Conservation (phyloP, 92 coral and sea anemone genomes). For the Plumapathes pennacea region DNA sequence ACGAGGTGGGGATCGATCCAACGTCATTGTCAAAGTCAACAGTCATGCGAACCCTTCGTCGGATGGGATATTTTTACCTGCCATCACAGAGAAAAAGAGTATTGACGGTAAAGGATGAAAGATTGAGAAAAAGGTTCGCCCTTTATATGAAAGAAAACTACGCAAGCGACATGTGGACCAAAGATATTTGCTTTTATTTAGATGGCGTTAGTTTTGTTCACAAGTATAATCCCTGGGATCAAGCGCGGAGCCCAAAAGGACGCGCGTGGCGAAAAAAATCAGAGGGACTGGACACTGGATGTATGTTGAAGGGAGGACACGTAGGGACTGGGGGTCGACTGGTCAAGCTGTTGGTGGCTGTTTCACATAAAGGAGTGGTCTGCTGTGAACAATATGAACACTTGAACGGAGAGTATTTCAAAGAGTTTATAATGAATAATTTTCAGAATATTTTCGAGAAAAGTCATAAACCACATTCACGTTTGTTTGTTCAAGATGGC, state of each 20-base stretch:
- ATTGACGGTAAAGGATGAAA: not conserved
- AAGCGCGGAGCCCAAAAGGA: slow-evolving; percentile 1
- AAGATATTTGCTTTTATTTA: slow-evolving; percentile 2
- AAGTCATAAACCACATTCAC: too few relatives aligned
- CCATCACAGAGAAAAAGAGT: slow-evolving; percentile 14
- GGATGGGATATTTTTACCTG: slow-evolving; percentile 14
- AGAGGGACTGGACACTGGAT: slow-evolving; percentile 1
- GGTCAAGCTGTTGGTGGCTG: too few relatives aligned
- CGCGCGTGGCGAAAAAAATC: not conserved
- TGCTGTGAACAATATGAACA: too few relatives aligned
- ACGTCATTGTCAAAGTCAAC: slow-evolving; percentile 4
- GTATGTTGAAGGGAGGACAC: not conserved
- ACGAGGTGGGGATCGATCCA: slow-evolving; percentile 6
- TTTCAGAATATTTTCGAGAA: too few relatives aligned
- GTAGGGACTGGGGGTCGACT: slow-evolving; percentile 12
- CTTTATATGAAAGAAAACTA: not conserved
- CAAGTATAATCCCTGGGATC: slow-evolving; percentile 6
- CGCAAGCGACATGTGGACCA: slow-evolving; percentile 3
- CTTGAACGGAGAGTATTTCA: too few relatives aligned
- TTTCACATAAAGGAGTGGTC: too few relatives aligned
- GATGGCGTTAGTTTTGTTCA: slow-evolving; percentile 19
- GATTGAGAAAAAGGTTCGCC: slow-evolving; percentile 10
- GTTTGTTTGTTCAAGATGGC: too few relatives aligned
- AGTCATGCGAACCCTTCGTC: slow-evolving; percentile 7
- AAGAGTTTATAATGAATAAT: too few relatives aligned